Percentiles rank a stretch among this genome's conserved stretches.
These are phyloP conservation scores for Acropternis orthonyx DNA, from an alignment of 2,797 vertebrate genomes.

Conservation along the genomic window DNA sequence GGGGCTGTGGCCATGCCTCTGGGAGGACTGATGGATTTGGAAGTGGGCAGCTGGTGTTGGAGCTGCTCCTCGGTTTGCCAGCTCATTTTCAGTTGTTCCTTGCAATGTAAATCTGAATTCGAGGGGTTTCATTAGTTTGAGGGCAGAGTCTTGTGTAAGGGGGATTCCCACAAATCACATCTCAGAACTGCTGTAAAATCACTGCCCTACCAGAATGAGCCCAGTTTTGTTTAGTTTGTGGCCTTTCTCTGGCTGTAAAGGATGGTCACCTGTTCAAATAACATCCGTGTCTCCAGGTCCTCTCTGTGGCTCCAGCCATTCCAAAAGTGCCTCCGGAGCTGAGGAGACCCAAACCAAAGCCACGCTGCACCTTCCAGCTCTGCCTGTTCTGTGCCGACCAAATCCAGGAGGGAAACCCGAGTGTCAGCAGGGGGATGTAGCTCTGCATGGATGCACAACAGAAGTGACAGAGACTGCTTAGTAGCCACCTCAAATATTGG, in stretches of 20 bases:
- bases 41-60: background rate
- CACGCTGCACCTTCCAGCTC: slow-evolving; percentile 20
- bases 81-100: background rate
- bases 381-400: slow-evolving; percentile 34
- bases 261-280: background rate
- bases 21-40: background rate
- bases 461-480: slow-evolving; percentile 30
- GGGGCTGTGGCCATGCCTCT: slow-evolving; percentile 29
- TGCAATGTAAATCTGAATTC: background rate
- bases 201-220: background rate
- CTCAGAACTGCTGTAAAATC: background rate
- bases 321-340: slow-evolving; percentile 18
- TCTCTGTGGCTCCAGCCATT: background rate
- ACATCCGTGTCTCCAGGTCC: background rate
- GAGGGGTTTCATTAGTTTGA: background rate
- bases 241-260: background rate
- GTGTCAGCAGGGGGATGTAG: background rate
- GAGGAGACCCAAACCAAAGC: slow-evolving; percentile 31
- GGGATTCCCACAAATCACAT: background rate
- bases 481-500: slow-evolving; percentile 48
- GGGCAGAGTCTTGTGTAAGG: background rate
- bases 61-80: slow-evolving; percentile 33
- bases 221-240: background rate
- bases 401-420: background rate
- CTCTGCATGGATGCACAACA: background rate